Percentiles rank a stretch among this genome's conserved stretches.
Evolutionary conservation across 2,888 invertebrate species (phyloP).

Genomic region (Empis livida): DNA sequence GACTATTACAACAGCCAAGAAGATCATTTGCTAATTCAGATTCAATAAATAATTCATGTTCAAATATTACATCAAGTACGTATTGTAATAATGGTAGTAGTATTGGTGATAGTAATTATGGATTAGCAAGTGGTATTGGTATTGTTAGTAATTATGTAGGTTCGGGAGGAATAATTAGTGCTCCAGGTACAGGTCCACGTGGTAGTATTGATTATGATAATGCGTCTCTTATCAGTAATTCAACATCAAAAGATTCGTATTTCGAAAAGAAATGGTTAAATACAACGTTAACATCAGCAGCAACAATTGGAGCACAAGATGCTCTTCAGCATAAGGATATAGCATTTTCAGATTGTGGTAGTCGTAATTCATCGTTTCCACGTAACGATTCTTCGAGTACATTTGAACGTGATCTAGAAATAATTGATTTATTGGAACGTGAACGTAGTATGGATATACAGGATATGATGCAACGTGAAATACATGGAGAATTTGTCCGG

Average conservation of each 20-base stretch:
- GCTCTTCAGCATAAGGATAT: conserved; percentile 23
- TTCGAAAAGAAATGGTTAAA: conserved; percentile 19
- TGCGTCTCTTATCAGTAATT: conserved; percentile 7
- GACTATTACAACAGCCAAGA: conserved; percentile 12
- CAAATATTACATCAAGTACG: conserved; percentile 31
- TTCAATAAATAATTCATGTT: conserved; percentile 27
- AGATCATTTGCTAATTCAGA: conserved; percentile 12
- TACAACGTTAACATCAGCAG: neutral
- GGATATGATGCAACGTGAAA: conserved; percentile 30
- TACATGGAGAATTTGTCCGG: conserved; percentile 24
- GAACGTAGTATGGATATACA: conserved; percentile 35
- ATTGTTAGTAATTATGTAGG: conserved; percentile 12
- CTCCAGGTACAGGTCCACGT: conserved; percentile 14
- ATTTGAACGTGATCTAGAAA: conserved; percentile 33
- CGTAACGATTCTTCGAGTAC: conserved; percentile 23
- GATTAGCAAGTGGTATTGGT: conserved; percentile 24
- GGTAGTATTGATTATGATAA: conserved; percentile 12
- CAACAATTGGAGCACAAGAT: conserved; percentile 12
- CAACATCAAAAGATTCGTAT: conserved; percentile 13
- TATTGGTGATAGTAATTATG: conserved; percentile 12
- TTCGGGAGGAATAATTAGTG: conserved; percentile 32
- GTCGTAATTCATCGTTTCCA: conserved; percentile 19
- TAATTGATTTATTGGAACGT: conserved; percentile 34
- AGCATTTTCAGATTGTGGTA: conserved; percentile 29
- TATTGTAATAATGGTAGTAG: conserved; percentile 27